Conservation (phyloP, 2,797 vertebrate species). For the Morelia viridis region DNA sequence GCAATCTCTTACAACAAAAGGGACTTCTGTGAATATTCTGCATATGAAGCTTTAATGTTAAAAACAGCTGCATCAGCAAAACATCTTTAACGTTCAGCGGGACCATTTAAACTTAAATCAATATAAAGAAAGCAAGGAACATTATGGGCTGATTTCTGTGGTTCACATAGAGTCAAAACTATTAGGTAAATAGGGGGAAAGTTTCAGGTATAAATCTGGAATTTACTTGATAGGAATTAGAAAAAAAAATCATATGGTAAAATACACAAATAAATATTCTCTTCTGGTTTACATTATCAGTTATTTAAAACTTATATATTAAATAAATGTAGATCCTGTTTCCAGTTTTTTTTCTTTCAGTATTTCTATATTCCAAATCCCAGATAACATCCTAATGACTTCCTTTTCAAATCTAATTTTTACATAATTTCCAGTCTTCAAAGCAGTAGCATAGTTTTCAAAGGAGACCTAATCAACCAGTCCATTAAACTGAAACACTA, state of each 20-base stretch:
- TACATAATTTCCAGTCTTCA: not conserved
- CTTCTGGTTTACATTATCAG: not conserved
- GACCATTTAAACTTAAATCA: not conserved
- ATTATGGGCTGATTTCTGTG: not conserved
- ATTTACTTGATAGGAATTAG: not conserved
- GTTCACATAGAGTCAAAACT: not conserved
- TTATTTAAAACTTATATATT: conserved; percentile 2
- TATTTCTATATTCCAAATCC: not conserved
- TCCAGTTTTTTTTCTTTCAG: not conserved
- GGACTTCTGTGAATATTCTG: not conserved
- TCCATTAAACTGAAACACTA: not conserved
- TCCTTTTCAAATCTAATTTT: conserved; percentile 3
- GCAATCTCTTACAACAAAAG: not conserved
- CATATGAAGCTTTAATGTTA: not conserved
- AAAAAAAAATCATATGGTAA: not conserved
- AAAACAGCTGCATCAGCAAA: not conserved
- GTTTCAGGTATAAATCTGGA: not conserved
- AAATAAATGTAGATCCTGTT: conserved; percentile 1
- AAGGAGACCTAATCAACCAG: not conserved
- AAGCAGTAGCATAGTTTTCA: not conserved
- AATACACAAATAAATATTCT: not conserved
- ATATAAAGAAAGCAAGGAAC: not conserved
- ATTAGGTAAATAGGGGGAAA: not conserved
- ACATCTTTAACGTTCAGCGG: not conserved
- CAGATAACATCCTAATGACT: not conserved